Base-by-base conservation (phyloP, 2,113 vertebrate genomes). In the Rissa tridactyla region DNA sequence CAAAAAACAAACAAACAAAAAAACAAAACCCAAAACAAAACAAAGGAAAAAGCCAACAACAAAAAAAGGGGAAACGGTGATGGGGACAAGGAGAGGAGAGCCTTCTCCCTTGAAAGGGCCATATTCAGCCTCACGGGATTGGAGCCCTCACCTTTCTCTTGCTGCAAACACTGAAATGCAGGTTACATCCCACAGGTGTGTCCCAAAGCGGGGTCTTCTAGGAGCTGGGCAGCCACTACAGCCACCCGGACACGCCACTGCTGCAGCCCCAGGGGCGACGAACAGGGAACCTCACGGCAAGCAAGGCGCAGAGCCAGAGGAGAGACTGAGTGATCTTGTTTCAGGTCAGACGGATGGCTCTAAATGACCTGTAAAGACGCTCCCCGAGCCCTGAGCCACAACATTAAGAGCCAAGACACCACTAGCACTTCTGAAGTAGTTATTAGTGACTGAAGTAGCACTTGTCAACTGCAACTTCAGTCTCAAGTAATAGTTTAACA, bases 401-500 rank as follows among this genome's bases (percentile, higher is more conserved):
- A 92, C 97, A 91, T 88, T 95, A 94, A 98, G 97, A 97, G 96
- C 92, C 84, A 93, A 96, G 96, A 95, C 92, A 94, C 97, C 93
- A 88, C 97, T 92, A 40, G 76, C 95, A 94, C 96, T 97, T 97
- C 97, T 95, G 97, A 97, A 96, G 97, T 93, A 97, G 97, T 98
- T 98, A 98, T 98, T 98, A 98, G 98, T 60, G 97, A 94, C 98
- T 97, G 96, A 96, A 98, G 97, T 92, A 95, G 65, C 96, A 79
- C 88, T 92, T 98, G 98, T 97, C 98, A 98, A 97, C 96, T 91
- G 96, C 32, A 36, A 97, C 98, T 97, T 96, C 97, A 88, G 97
- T 97, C 97, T 97, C 97, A 96, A 98, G 98, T 96, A 97, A 98
- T 97, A 95, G 97, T 97, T 98, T 98, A 98, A 97, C 96, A 96